Evolutionary conservation across 1,140 invertebrate species (phyloP), one percentile per base, ranked within the genome.

Genomic region (Bombus waltoni): DNA sequence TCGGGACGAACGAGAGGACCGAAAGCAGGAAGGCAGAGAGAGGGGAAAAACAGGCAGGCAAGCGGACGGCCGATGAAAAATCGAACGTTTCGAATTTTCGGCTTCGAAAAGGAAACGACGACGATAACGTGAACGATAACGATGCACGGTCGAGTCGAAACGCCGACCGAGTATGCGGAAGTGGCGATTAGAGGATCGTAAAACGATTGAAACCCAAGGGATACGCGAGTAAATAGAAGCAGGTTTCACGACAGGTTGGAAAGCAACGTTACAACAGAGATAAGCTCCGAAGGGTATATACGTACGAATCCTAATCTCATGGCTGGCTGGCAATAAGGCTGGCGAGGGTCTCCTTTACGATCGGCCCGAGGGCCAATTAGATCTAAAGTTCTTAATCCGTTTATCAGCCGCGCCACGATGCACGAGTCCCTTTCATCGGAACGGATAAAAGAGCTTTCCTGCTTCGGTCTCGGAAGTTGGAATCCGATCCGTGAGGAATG

Each of bases 371-470:
- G 74, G 82, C 88, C 89, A 91, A 90, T 90, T 91, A 91, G 89
- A 90, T 90, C 74, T 83, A n/a, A 91, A 88, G 71, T 91, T 91
- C 85, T 89, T 88, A 91, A 91, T 91, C 90, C 90, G 86, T 91
- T 91, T 91, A 91, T 91, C 90, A 88, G 83, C 78, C 75, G 59
- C 44, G 82, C 78, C 81, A 47, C 76, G 88, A 38, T 83, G 87
- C 78, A 81, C 82, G 75, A 81, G 68, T 59, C 84, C 78, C 86
- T 83, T 85, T 62, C 79, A 87, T 85, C 79, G 84, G 74, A 77
- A 89, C 68, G 79, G 70, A 88, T 88, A 81, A 88, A 89, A 87
- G 83, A 81, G 66, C 66, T 80, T 86, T 80, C 74, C 81, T 57
- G 83, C 40, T 71, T 32, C 71, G 35, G 42, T 62, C 53, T 66